These are phyloP conservation scores for Spisula subtruncata DNA, from an alignment of 2,888 invertebrate genomes.

Conservation along the genomic window DNA sequence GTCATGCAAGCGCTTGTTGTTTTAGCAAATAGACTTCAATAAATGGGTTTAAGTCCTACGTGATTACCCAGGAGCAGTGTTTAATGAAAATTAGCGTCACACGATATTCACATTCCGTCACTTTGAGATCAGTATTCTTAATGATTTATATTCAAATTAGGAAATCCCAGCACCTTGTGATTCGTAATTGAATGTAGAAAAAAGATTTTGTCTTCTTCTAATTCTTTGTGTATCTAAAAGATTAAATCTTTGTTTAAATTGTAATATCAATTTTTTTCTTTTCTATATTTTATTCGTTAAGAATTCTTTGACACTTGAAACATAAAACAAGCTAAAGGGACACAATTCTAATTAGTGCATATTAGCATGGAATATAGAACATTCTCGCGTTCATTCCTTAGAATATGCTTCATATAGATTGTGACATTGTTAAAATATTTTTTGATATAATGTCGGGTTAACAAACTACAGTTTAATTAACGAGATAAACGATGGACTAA, in stretches of 20 bases:
- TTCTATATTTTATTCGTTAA: background rate
- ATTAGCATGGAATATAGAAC: no score
- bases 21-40: conserved; percentile 44
- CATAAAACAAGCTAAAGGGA: background rate
- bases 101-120: background rate
- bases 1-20: conserved; percentile 49
- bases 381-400: no score
- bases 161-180: background rate
- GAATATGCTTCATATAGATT: background rate
- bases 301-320: background rate
- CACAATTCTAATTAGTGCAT: no score
- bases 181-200: background rate
- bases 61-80: conserved; percentile 13
- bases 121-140: background rate
- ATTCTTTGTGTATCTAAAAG: background rate
- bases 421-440: background rate
- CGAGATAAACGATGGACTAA: background rate
- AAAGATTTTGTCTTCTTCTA: background rate
- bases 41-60: conserved; percentile 23
- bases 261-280: background rate
- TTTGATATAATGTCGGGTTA: background rate
- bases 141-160: conserved; percentile 20
- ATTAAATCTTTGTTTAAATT: conserved; percentile 5
- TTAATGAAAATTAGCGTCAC: conserved; percentile 31
- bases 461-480: background rate